Base-by-base conservation (phyloP, 2,797 vertebrate genomes). In the Ambastaia sidthimunki region DNA sequence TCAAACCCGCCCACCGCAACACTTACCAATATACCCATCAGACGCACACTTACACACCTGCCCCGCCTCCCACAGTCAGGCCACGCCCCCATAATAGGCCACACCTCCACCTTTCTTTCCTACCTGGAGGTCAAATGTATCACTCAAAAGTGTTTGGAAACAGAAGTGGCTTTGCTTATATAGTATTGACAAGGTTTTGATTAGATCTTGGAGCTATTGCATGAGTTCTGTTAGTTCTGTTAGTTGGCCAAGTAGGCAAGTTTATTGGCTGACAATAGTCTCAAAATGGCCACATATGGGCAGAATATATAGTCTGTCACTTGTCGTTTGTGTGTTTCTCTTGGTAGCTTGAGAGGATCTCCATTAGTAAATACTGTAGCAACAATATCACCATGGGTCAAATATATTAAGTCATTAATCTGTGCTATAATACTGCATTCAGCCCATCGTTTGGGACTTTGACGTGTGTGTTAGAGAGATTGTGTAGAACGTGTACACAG, bases 401-500 rank as follows among this genome's bases (percentile, higher is more conserved):
- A 83, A 83, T 18, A 67, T 80, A 76, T 88, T 87, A 82, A 85
- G 81, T 81, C 65, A 88, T 84, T 85, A 21, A 83, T 80, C 82
- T 83, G 85, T 84, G 80, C 84, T 52, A 18, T 67, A 7, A 7
- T 59, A 31, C 4, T 15, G 6, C 28, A 44, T 28, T 69, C 50
- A 47, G 31, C 62, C 23, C 67, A 62, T 78, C 34, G 28, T 59
- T 57, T 41, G 63, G 57, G 37, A 6, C 28, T 65, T 68, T 63
- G 57, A 55, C 72, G 47, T 79, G 44, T 59, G 80, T 68, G 80
- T 78, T 81, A 74, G 74, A 63, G 79, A 37, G 85, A 82, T 78
- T 80, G 82, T 31, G 65, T 37, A 34, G 62, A 52, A 88, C 92
- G 92, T 93, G 92, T 93, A 92, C 90, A 90, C 88, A 90, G 87